phyloP scores from a whole-genome alignment of 2,888 invertebrate species.

The Agonopterix alstromeriana region DNA sequence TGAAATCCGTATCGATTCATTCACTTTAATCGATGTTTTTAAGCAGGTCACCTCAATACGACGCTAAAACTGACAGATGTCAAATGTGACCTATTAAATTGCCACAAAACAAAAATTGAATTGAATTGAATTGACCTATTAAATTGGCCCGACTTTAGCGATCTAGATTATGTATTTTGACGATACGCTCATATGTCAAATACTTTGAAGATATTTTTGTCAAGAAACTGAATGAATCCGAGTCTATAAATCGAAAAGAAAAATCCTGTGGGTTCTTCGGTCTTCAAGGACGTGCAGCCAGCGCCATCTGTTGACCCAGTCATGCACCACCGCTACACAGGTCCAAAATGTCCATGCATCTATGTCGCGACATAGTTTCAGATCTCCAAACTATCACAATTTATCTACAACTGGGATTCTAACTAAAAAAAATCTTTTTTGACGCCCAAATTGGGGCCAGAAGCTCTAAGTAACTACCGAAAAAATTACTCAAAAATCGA shows the following conservation, averaged over 20 bases:
- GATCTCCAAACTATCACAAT: conserved; percentile 19
- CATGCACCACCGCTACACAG: conserved; percentile 58
- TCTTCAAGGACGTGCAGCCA: conserved; percentile 26
- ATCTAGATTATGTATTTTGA: too few relatives aligned
- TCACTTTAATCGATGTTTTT: too few relatives aligned
- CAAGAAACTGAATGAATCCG: neutral
- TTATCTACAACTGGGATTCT: conserved; percentile 24
- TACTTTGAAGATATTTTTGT: neutral
- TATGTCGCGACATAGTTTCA: conserved; percentile 32
- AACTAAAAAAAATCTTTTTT: conserved; percentile 28
- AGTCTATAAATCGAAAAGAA: neutral
- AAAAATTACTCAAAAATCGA: conserved; percentile 24
- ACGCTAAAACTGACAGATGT: too few relatives aligned
- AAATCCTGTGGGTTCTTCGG: conserved; percentile 18
- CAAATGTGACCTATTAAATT: too few relatives aligned
- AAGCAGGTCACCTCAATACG: too few relatives aligned
- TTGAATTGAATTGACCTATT: too few relatives aligned
- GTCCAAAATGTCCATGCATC: conserved; percentile 58
- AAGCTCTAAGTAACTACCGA: conserved; percentile 55
- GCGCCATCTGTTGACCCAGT: conserved; percentile 26
- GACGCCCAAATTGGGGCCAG: conserved; percentile 50
- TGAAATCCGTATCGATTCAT: too few relatives aligned
- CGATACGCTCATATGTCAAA: too few relatives aligned
- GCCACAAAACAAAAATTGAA: too few relatives aligned
- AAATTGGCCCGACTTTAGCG: too few relatives aligned